phyloP scores from a whole-genome alignment of 2,888 invertebrate genomes.

The Tuberolachnus salignus region DNA sequence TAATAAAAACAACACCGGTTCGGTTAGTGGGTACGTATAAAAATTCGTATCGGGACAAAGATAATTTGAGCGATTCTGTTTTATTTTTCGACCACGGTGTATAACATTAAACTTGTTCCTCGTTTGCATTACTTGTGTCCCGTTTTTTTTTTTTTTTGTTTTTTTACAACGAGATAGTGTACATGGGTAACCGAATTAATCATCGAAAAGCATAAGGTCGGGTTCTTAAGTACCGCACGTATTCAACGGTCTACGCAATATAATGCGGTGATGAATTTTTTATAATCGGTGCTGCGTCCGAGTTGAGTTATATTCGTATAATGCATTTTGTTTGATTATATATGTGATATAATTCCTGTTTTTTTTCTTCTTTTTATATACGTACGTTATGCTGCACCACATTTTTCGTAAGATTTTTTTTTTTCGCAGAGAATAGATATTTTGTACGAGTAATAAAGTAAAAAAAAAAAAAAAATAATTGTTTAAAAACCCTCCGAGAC shows the following conservation, averaged over 20 bases:
- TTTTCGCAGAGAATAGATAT: neutral
- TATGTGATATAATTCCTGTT: neutral
- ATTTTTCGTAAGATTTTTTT: neutral
- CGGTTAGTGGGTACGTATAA: too few species aligned
- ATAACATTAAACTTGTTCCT: neutral
- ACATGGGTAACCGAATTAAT: constrained; percentile 1
- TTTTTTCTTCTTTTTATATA: too few species aligned
- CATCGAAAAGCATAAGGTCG: neutral
- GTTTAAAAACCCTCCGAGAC: neutral
- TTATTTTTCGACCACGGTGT: neutral
- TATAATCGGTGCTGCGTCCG: neutral
- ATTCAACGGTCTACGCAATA: neutral
- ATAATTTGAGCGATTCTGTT: neutral
- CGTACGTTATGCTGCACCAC: neutral
- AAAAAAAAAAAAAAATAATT: neutral
- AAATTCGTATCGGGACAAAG: constrained; percentile 9
- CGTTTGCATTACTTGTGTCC: too few species aligned
- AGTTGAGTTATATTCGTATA: neutral
- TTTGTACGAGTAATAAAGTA: too few species aligned
- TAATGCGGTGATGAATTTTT: neutral
- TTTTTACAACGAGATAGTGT: neutral
- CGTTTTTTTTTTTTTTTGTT: neutral
- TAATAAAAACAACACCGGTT: too few species aligned
- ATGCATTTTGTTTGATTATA: neutral
- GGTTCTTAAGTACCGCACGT: neutral